phyloP scores from a whole-genome alignment of 2,113 vertebrate species.

The Eptatretus burgeri region DNA sequence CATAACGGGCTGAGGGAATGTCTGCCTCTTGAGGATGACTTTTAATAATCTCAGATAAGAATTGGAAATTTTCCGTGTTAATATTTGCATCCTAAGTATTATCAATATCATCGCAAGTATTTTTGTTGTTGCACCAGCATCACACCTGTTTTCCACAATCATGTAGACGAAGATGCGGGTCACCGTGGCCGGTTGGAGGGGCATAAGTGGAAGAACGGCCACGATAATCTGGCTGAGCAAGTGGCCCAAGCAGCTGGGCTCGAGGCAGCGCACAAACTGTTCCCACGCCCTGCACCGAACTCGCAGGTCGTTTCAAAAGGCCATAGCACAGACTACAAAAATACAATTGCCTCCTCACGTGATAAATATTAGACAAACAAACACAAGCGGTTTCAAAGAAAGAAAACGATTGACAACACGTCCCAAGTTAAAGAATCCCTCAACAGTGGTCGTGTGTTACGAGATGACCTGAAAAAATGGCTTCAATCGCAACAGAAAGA shows the following conservation, averaged over 20 bases:
- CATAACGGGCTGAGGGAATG: not conserved
- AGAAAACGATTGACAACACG: too few species aligned
- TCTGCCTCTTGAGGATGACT: not conserved
- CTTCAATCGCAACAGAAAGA: too few species aligned
- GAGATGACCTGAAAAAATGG: too few species aligned
- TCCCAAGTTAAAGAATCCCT: too few species aligned
- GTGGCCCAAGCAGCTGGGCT: conserved; percentile 50
- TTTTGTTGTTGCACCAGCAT: conserved; percentile 8
- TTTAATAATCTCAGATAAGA: not conserved
- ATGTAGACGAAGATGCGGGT: conserved; percentile 58
- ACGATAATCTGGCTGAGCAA: conserved; percentile 86
- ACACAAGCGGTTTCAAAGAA: too few species aligned
- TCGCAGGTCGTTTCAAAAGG: not conserved
- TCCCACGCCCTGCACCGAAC: conserved; percentile 49
- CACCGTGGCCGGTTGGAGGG: conserved; percentile 56
- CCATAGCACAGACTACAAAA: too few species aligned
- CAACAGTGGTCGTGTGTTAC: too few species aligned
- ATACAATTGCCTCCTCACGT: too few species aligned
- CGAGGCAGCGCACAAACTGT: conserved; percentile 66
- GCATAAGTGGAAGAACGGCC: conserved; percentile 59
- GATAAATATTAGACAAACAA: too few species aligned
- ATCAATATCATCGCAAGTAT: not conserved
- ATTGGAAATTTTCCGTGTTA: not conserved
- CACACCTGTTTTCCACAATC: conserved; percentile 75
- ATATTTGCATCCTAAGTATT: not conserved